Base-by-base conservation (phyloP, 2,113 vertebrate genomes). In the Mormoops blainvillei region DNA sequence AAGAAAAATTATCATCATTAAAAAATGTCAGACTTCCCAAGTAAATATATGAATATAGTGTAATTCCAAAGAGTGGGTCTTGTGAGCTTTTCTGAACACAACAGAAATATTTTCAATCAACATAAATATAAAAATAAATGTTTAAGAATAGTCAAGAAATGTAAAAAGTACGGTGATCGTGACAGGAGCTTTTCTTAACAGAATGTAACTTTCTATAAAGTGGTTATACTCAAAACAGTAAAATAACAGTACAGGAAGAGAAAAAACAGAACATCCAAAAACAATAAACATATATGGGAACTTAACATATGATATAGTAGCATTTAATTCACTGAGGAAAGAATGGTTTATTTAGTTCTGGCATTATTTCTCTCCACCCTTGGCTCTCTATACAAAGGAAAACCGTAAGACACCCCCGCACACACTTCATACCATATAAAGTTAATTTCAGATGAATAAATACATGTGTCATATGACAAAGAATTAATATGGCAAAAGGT, bases 221-320 rank as follows among this genome's bases (percentile, higher is more conserved):
- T 41, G 67, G 77, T 26, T 41, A 77, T 10, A 94, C 26, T 81
- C n/a, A 77, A 73, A 76, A 88, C 14, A 81, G 43, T 63, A 87
- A 95, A 96, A 70, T 43, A 93, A 80, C 19, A 31, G 12, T 80
- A 93, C 28, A 76, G 19, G 68, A 86, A 95, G 31, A 76, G 67
- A 94, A 92, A 92, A 97, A 93, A 83, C 58, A 81, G 36, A 82
- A 92, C 13, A 81, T 43, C 31, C 36, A 94, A n/a, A 95, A 97
- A 87, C 28, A 78, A 7, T n/a, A 91, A 94, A 86, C 31, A 83
- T 61, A 80, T 9, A 81, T 18, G 13, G 13, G 65, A 96, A 87
- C 28, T 20, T 85, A 86, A 73, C 31, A 43, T 65, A 63, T 61
- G 48, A 67, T n/a, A 94, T 83, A 41, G 54, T 67, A 7, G 54